Evolutionary conservation across 2,888 invertebrate genomes (phyloP).

Genomic region (Shargacucullia verbasci): DNA sequence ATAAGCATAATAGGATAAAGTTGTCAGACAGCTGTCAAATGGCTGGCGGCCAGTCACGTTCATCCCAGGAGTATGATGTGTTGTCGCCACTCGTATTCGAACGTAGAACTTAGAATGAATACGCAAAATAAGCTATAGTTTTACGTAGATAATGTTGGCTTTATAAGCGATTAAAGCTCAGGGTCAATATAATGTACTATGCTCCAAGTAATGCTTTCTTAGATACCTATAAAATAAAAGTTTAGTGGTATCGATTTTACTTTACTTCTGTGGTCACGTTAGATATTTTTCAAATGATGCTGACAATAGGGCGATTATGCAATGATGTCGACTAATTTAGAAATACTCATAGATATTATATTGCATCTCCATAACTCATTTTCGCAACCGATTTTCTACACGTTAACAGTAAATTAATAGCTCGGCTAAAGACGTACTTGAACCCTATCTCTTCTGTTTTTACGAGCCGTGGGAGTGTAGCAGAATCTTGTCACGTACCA

Average conservation of each 20-base stretch:
- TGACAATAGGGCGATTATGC: too few species aligned
- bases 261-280: too few species aligned
- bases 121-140: background rate
- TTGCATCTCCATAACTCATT: too few species aligned
- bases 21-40: constrained; percentile 60
- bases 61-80: constrained; percentile 6
- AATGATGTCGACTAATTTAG: too few species aligned
- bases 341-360: too few species aligned
- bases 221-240: too few species aligned
- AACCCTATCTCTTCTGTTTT: constrained; percentile 16
- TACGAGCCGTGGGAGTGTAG: constrained; percentile 15
- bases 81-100: constrained; percentile 2
- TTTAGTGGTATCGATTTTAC: too few species aligned
- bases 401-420: constrained; percentile 2
- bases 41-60: constrained; percentile 29
- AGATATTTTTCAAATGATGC: too few species aligned
- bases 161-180: too few species aligned
- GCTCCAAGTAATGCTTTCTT: too few species aligned
- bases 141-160: too few species aligned
- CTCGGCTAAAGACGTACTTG: constrained; percentile 6
- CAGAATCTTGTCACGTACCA: constrained; percentile 56
- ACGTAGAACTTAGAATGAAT: background rate
- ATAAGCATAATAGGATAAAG: constrained; percentile 57
- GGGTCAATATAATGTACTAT: too few species aligned
- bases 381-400: background rate